These are phyloP conservation scores for Acrobasis repandana DNA, from an alignment of 2,888 invertebrate species.

Conservation along the genomic window DNA sequence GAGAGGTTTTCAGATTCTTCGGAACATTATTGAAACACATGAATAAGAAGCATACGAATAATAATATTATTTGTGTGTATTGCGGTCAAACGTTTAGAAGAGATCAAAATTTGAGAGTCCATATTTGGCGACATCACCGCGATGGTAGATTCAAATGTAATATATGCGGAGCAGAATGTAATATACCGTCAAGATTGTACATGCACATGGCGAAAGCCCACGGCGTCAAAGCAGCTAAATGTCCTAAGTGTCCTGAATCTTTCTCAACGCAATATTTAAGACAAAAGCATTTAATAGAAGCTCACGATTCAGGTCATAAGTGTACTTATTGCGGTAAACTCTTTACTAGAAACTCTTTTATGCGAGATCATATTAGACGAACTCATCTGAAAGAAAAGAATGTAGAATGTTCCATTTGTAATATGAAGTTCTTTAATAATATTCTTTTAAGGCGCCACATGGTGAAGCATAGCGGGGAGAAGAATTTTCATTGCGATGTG, in stretches of 20 bases:
- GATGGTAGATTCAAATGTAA: constrained; percentile 70
- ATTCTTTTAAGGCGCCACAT: constrained; percentile 68
- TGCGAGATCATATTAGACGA: constrained; percentile 67
- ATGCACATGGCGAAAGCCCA: constrained; percentile 76
- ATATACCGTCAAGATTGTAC: constrained; percentile 71
- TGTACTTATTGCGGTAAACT: constrained; percentile 70
- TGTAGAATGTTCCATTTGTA: constrained; percentile 70
- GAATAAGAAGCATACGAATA: constrained; percentile 72
- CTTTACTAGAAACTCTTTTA: constrained; percentile 68
- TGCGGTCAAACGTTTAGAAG: constrained; percentile 72
- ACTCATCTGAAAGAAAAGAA: constrained; percentile 76
- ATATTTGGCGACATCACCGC: constrained; percentile 73
- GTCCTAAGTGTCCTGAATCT: constrained; percentile 66
- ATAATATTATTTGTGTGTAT: constrained; percentile 74
- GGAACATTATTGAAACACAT: constrained; percentile 73
- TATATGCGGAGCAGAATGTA: constrained; percentile 68
- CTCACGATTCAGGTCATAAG: constrained; percentile 72
- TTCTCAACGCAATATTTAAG: constrained; percentile 80
- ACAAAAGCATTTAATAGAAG: constrained; percentile 79
- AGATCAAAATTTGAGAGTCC: constrained; percentile 72
- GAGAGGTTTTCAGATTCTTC: constrained; percentile 68
- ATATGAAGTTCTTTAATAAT: constrained; percentile 74
- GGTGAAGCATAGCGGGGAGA: constrained; percentile 79
- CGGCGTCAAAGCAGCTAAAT: constrained; percentile 73
- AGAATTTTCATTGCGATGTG: constrained; percentile 83